These are phyloP conservation scores for Pammene aurita DNA, from an alignment of 2,888 invertebrate genomes.

Conservation along the genomic window DNA sequence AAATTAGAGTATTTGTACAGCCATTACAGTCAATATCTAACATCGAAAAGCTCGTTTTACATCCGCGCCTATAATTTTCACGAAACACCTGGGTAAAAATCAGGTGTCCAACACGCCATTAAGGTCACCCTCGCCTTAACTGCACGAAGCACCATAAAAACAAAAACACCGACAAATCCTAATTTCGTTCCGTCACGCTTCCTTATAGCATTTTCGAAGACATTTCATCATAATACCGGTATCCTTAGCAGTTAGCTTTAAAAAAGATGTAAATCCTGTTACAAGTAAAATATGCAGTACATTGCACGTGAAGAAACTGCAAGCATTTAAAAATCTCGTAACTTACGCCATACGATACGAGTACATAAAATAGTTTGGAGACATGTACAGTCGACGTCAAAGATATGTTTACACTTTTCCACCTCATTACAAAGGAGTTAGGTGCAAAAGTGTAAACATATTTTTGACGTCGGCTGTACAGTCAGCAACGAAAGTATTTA, in stretches of 20 bases:
- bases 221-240: slow-evolving; percentile 40
- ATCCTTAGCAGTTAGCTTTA: slow-evolving; percentile 38
- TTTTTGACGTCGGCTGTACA: too few species aligned
- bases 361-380: too few species aligned
- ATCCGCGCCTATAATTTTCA: neutral
- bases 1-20: too few species aligned
- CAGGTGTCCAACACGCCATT: slow-evolving; percentile 24
- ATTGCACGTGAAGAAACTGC: neutral
- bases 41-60: neutral
- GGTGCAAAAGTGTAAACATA: too few species aligned
- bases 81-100: slow-evolving; percentile 8
- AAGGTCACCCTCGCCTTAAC: slow-evolving; percentile 19
- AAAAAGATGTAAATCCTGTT: slow-evolving; percentile 38
- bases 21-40: too few species aligned
- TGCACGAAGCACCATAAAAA: slow-evolving; percentile 16
- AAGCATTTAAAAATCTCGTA: too few species aligned
- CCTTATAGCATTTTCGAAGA: slow-evolving; percentile 33
- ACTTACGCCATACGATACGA: too few species aligned
- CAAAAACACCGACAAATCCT: slow-evolving; percentile 11
- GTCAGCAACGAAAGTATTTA: too few species aligned
- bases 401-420: too few species aligned
- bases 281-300: slow-evolving; percentile 8
- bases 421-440: too few species aligned
- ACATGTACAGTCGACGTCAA: too few species aligned
- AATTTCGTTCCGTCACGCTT: slow-evolving; percentile 31